Percentiles rank a stretch among this genome's conserved stretches.
phyloP scores from a whole-genome alignment of 2,797 vertebrate genomes.

The Chrysolophus pictus region DNA sequence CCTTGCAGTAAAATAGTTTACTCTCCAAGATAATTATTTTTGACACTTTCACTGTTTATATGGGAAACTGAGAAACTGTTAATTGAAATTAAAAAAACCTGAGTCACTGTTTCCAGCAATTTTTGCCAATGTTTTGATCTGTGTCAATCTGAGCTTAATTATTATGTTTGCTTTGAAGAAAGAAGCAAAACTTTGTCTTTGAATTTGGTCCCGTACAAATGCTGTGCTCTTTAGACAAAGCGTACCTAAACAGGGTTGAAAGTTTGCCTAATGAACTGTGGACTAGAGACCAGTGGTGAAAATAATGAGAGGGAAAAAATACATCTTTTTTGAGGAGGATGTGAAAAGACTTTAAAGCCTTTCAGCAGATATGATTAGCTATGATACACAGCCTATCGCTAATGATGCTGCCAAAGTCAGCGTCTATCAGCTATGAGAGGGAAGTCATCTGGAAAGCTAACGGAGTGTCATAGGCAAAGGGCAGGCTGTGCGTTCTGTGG shows the following conservation, averaged over 20 bases:
- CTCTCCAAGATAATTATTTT: slow-evolving; percentile 77
- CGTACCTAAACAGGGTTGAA: slow-evolving; percentile 1
- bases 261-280: neutral
- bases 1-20: slow-evolving; percentile 63
- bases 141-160: slow-evolving; percentile 79
- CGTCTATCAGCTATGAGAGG: slow-evolving; percentile 50
- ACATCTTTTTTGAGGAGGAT: slow-evolving; percentile 3
- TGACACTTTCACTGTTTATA: slow-evolving; percentile 80
- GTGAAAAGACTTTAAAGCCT: slow-evolving; percentile 60
- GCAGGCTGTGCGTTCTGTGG: slow-evolving; percentile 35
- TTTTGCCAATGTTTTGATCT: slow-evolving; percentile 81
- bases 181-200: slow-evolving; percentile 63
- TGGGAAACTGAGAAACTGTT: slow-evolving; percentile 81
- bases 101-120: slow-evolving; percentile 78
- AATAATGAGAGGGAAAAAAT: slow-evolving; percentile 38
- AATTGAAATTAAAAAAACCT: slow-evolving; percentile 79
- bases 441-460: slow-evolving; percentile 72
- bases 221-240: slow-evolving; percentile 16
- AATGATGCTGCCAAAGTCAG: slow-evolving; percentile 65
- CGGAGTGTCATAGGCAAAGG: slow-evolving; percentile 52
- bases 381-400: slow-evolving; percentile 66
- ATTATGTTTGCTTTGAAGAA: slow-evolving; percentile 74
- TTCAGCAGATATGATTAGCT: slow-evolving; percentile 57
- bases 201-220: slow-evolving; percentile 20
- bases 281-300: slow-evolving; percentile 23